Evolutionary conservation across 53 echinoderm and acorn worm species (phyloP), one percentile per base, ranked within the genome.

Genomic region (Henricia sp.): DNA sequence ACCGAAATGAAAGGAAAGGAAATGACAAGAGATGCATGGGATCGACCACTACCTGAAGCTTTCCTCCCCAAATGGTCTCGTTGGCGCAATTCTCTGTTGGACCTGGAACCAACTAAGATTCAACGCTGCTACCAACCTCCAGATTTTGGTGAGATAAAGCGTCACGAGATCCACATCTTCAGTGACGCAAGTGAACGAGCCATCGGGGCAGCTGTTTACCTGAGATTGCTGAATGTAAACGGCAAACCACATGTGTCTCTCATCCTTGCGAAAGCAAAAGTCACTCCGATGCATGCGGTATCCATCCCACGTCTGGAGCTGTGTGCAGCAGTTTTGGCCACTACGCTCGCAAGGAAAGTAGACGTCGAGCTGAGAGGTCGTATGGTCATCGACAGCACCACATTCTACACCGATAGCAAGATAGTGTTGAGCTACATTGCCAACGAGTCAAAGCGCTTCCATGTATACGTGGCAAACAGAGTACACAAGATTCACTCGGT

Each of bases 221-320:
- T 87, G 23, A 51, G 46, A 67, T 44, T 46, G 14, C 8, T 77
- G 35, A 25, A 71, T 29, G 48, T 10, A 46, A n/a, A 36, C 16
- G 71, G 55, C 29, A 52, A 38, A 32, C 60, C 71, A 4, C 38
- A 66, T 51, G 84, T 70, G 12, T 38, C 80, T n/a, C n/a, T n/a
- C 55, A 68, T 82, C 25, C 78, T 87, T 52, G 5, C 48, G 14
- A 10, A 46, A 14, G 48, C 48, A 8, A 8, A 14, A 10, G 48
- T 46, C 48, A 46, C 48, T 10, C 48, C 48, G 32, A 46, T 10
- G 48, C 48, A 46, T 46, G 48, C 48, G 8, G 48, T 46, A 8
- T 46, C 89, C 39, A 89, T 89, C 10, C 89, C 84, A 24, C 56
- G 89, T 29, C 44, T 89, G 44, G 89, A 89, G 39, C 89, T 89